Percentiles rank a stretch among this genome's conserved stretches.
phyloP scores from a whole-genome alignment of 2,888 invertebrate genomes.

The Cheilosia impressa region DNA sequence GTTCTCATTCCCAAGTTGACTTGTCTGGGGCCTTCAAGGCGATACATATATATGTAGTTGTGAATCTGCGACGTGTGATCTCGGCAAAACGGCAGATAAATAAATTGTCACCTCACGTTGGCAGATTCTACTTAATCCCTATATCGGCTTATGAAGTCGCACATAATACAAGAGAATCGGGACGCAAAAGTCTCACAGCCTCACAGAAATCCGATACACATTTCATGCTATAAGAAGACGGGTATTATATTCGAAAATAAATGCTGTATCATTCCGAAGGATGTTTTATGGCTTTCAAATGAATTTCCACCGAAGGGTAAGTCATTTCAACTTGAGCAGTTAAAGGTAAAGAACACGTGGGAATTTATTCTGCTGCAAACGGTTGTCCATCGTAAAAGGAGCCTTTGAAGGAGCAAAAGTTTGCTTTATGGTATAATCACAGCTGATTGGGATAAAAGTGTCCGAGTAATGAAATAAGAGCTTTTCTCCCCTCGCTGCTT shows the following conservation, averaged over 20 bases:
- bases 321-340: background rate
- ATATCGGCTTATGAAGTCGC: constrained; percentile 43
- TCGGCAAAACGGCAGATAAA: constrained; percentile 16
- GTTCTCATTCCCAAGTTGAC: background rate
- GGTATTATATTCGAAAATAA: background rate
- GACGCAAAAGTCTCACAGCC: background rate
- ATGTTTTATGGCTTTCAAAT: constrained; percentile 30
- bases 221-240: constrained; percentile 18
- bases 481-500: too few relatives aligned
- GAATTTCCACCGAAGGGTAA: background rate
- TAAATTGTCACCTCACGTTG: constrained; percentile 10
- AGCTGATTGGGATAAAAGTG: too few relatives aligned
- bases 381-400: too few relatives aligned
- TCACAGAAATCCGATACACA: constrained; percentile 31
- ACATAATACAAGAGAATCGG: background rate
- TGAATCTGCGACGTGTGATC: background rate
- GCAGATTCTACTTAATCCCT: constrained; percentile 23
- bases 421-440: too few relatives aligned
- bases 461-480: too few relatives aligned
- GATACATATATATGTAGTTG: too few relatives aligned
- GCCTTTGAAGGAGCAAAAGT: too few relatives aligned
- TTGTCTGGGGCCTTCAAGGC: too few relatives aligned
- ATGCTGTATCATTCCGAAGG: constrained; percentile 4
- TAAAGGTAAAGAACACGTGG: background rate
- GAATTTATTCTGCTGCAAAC: too few relatives aligned